These are phyloP conservation scores for Thymelicus sylvestris DNA, from an alignment of 2,888 invertebrate genomes.

Conservation along the genomic window DNA sequence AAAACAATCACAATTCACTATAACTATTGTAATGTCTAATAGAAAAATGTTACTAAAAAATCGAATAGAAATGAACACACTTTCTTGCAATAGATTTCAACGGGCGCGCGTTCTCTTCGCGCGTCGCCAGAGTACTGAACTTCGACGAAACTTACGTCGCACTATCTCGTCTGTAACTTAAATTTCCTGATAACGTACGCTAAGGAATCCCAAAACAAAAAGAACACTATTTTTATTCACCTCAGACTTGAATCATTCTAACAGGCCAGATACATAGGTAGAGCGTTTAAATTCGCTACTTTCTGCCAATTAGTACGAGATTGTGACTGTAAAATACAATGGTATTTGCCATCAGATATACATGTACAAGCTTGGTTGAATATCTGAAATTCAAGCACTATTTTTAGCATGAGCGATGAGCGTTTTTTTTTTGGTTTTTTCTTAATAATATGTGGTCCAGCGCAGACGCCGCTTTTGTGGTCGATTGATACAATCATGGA, in stretches of 20 bases:
- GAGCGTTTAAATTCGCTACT: slow-evolving; percentile 28
- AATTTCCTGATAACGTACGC: slow-evolving; percentile 75
- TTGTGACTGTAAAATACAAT: slow-evolving; percentile 33
- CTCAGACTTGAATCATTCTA: slow-evolving; percentile 28
- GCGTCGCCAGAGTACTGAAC: slow-evolving; percentile 64
- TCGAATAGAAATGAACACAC: slow-evolving; percentile 25
- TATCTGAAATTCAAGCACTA: slow-evolving; percentile 48
- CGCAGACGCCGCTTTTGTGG: slow-evolving; percentile 51
- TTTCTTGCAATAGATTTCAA: slow-evolving; percentile 58
- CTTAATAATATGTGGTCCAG: slow-evolving; percentile 51
- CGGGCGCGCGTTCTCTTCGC: slow-evolving; percentile 67
- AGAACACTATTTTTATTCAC: slow-evolving; percentile 22
- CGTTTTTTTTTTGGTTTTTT: slow-evolving; percentile 37
- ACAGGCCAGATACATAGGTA: slow-evolving; percentile 13
- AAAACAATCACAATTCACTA: slow-evolving; percentile 43
- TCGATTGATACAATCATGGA: slow-evolving; percentile 78
- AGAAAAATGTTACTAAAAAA: background rate
- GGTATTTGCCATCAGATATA: slow-evolving; percentile 29
- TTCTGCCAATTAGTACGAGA: slow-evolving; percentile 37
- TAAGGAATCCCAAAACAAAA: slow-evolving; percentile 51
- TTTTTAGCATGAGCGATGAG: slow-evolving; percentile 51
- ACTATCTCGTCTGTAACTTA: slow-evolving; percentile 73
- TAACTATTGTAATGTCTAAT: background rate
- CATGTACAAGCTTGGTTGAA: slow-evolving; percentile 34
- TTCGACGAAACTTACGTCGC: slow-evolving; percentile 47